Evolutionary conservation across 2,113 vertebrate species (phyloP), one percentile per base, ranked within the genome.

Genomic region (Rhadina sibilatrix): DNA sequence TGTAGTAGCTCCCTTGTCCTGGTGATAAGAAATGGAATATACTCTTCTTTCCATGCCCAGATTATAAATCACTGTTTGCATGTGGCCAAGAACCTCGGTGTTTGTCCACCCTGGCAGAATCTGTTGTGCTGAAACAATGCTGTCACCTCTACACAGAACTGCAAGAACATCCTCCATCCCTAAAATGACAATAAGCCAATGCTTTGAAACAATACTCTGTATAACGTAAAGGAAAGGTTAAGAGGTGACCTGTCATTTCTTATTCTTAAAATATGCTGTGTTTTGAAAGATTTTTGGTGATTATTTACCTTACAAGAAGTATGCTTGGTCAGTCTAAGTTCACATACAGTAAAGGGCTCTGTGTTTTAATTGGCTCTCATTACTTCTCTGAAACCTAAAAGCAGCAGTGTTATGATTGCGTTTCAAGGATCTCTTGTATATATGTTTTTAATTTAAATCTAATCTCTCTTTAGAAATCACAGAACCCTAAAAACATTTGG

Each of bases 301-400:
- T 97, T 97, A 90, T 96, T 97, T 96, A 54, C 77, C 74, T 93
- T 65, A 50, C 42, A 84, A 89, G 54, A 80, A 71, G 37, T 63
- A 90, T 59, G 75, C 40, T 78, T 94, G 86, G 75, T 64, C 72
- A 54, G 86, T 83, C 35, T 31, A n/a, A 88, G 81, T 89, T 96
- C 76, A 80, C 35, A 37, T 74, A 44, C 28, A 50, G 59, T 9
- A 6, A 84, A 77, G 35, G 46, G 11, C 54, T 92, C 42, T 63
- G 28, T 97, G 77, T 92, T 97, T 96, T 94, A 81, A 81, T 52
- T 96, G 95, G 94, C 92, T 89, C 16, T 87, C 38, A 19, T 23
- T 61, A 64, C 31, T 53, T 89, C 31, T 72, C 69, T 47, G 52
- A 83, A 87, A 61, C 3, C 44, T 68, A 87, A 81, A 91, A 96